Percentiles rank a stretch among this genome's conserved stretches.
phyloP scores from a whole-genome alignment of 1,140 invertebrate species.

The Ostrea edulis region DNA sequence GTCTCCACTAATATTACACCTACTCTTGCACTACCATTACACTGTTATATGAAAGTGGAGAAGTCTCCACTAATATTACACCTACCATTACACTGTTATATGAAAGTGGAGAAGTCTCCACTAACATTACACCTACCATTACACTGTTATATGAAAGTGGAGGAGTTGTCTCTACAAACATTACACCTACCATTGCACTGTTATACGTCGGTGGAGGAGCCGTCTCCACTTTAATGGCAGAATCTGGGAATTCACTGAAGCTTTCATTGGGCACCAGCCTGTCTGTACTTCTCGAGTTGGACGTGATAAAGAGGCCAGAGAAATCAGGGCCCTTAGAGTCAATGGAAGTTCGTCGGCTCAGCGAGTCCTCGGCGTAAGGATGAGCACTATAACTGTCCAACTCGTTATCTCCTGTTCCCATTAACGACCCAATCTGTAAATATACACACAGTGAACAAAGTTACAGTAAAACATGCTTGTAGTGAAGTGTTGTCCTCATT shows the following conservation, averaged over 20 bases:
- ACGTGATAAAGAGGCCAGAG: constrained; percentile 61
- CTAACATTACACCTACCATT: no score
- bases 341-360: constrained; percentile 29
- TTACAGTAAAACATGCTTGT: no score
- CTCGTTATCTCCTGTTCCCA: constrained; percentile 45
- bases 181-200: not conserved
- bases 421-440: constrained; percentile 81
- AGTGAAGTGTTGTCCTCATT: no score
- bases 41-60: no score
- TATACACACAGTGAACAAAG: no score
- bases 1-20: no score
- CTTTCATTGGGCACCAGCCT: constrained; percentile 42
- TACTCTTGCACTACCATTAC: no score
- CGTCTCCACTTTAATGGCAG: not conserved
- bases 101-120: no score
- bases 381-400: constrained; percentile 44
- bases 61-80: no score
- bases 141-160: not conserved
- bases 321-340: constrained; percentile 59
- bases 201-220: not conserved
- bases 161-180: not conserved
- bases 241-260: constrained; percentile 11
- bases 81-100: no score
- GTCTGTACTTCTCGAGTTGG: constrained; percentile 51
- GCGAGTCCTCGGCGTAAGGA: constrained; percentile 46